Base-by-base conservation (phyloP, 2,797 vertebrate species). In the Carcharodon carcharias region DNA sequence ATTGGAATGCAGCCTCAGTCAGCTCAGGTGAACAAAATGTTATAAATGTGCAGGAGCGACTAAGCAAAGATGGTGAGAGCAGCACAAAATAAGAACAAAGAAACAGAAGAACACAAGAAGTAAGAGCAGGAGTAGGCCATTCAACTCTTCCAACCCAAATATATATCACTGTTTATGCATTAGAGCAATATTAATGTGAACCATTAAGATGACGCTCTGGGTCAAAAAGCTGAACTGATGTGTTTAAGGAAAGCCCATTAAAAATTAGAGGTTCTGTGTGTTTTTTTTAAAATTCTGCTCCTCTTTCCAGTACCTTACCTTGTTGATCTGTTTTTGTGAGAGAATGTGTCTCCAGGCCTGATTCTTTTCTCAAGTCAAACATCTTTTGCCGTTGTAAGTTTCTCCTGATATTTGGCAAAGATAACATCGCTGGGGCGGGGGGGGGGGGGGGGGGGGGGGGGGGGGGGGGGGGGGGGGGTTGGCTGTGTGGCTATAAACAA, bases 341-440 rank as follows among this genome's bases (percentile, higher is more conserved):
- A 91, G 88, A 58, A 56, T 89, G 54, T 89, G 87, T 58, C 88
- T 91, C 56, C 89, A 63, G 16, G 1, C 35, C 56, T 63, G 58
- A n/a, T 63, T 61, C 89, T 18, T n/a, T 92, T 92, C 28, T 63
- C 89, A 92, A 92, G 61, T 63, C 31, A 92, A 92, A 92, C 89
- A 56, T 54, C 67, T 35, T 96, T 95, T 87, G 45, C 89, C 63
- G 95, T 69, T 96, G 63, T 69, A 73, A 58, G 89, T 61, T 65
- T 50, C 89, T 63, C 87, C 89, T 77, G 92, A n/a, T 95, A 45
- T 61, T 96, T 40, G 89, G 28, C 95, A 96, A 96, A 96, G 95
- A 96, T 96, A 96, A 96, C 96, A 96, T 1, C 95, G 45, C 89
- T 92, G 88, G 63, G 94, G 56, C 96, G 96, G n/a, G n/a, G n/a